Percentiles rank a stretch among this genome's conserved stretches.
Conservation (phyloP, 2,113 vertebrate genomes). For the Eonycteris spelaea region DNA sequence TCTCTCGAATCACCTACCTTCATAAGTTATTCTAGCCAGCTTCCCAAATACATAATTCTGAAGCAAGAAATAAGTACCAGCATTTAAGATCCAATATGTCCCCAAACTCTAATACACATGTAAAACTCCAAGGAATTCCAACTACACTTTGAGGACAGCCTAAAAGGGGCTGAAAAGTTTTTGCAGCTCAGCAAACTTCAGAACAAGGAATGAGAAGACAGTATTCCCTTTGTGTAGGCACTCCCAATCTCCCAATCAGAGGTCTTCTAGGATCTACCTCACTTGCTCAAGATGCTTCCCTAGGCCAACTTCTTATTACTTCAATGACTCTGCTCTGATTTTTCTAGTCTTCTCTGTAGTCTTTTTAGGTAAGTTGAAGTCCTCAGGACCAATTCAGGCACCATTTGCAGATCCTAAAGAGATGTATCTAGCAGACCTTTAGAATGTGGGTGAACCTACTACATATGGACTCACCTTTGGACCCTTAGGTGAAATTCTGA, state of each 20-base stretch:
- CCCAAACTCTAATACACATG: not conserved
- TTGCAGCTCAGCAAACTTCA: not conserved
- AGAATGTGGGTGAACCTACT: not conserved
- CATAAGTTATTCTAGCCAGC: not conserved
- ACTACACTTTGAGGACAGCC: not conserved
- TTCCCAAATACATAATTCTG: not conserved
- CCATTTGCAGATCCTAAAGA: not conserved
- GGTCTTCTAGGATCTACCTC: not conserved
- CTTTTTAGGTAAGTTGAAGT: not conserved
- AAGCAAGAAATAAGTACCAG: slow-evolving; percentile 1
- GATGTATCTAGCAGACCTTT: not conserved
- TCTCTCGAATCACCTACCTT: not conserved
- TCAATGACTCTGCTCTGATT: not conserved
- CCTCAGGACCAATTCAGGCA: not conserved
- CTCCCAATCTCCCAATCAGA: not conserved
- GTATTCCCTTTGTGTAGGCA: not conserved
- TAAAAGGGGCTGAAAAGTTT: not conserved
- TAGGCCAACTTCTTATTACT: not conserved
- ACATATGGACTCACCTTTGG: not conserved
- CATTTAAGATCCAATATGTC: not conserved
- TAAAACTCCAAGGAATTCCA: not conserved
- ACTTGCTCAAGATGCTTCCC: not conserved
- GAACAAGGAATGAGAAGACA: not conserved
- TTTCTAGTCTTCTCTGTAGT: not conserved
- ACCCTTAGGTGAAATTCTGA: not conserved